Evolutionary conservation across 1,140 invertebrate species (phyloP).

Genomic region (Pinna nobilis): DNA sequence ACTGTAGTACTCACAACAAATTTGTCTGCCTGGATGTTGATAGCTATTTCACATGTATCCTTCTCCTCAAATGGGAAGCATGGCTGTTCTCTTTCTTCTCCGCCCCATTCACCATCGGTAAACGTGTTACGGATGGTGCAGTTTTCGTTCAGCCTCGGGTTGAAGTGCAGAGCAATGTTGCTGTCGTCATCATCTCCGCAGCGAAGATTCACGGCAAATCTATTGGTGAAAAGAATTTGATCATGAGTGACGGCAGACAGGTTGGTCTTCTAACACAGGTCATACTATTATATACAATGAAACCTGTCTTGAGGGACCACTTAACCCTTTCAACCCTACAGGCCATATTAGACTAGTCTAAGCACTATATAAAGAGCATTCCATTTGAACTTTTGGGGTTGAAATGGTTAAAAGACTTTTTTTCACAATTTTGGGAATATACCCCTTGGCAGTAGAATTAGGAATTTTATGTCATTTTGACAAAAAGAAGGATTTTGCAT

Average conservation of each 20-base stretch:
- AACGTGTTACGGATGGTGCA: conserved; percentile 84
- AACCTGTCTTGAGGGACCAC: too few relatives aligned
- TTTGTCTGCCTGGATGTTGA: conserved; percentile 44
- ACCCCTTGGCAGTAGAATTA: too few relatives aligned
- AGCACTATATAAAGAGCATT: too few relatives aligned
- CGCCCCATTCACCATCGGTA: conserved; percentile 80
- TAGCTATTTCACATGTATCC: conserved; percentile 81
- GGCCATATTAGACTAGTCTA: too few relatives aligned
- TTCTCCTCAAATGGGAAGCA: conserved; percentile 81
- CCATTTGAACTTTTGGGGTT: too few relatives aligned
- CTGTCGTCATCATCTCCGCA: conserved; percentile 79
- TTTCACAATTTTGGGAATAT: too few relatives aligned
- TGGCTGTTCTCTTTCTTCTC: conserved; percentile 82
- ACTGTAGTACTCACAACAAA: conserved; percentile 53
- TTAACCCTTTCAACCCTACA: too few relatives aligned
- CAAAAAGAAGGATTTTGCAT: too few relatives aligned
- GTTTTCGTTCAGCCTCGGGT: conserved; percentile 73
- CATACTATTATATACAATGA: neutral
- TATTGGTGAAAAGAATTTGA: conserved; percentile 42
- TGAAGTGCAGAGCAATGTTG: conserved; percentile 88
- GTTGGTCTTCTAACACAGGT: neutral
- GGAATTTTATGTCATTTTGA: too few relatives aligned
- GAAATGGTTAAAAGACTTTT: too few relatives aligned
- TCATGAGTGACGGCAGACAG: too few relatives aligned
- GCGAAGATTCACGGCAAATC: conserved; percentile 83